A percentile compares a stretch with the other conserved stretches of the same genome.
Conservation (phyloP, 1,140 invertebrate species). For the Melipona quadrifasciata region DNA sequence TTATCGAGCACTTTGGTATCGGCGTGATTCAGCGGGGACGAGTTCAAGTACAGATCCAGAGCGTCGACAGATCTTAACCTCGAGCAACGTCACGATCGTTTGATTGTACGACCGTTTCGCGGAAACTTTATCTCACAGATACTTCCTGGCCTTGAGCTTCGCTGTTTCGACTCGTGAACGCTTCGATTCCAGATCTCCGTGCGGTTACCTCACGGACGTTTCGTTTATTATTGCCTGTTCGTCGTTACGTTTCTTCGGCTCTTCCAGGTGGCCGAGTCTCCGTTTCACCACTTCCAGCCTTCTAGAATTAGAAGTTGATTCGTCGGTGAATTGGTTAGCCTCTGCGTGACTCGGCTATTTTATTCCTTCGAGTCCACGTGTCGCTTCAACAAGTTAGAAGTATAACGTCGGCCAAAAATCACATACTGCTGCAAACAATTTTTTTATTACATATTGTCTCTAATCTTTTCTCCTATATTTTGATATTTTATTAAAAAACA, state of each 20-base stretch:
- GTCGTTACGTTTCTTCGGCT: neutral
- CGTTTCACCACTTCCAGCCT: no score
- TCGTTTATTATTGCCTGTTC: neutral
- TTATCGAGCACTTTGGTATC: slow-evolving; percentile 33
- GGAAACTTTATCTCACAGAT: slow-evolving; percentile 7
- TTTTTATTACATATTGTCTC: no score
- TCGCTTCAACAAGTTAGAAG: no score
- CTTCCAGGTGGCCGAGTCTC: neutral
- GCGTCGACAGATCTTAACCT: slow-evolving; percentile 53
- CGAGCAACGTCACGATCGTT: slow-evolving; percentile 40
- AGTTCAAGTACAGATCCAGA: slow-evolving; percentile 46
- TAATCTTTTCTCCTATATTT: no score
- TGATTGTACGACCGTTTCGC: slow-evolving; percentile 12
- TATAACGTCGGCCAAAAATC: no score
- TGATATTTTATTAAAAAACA: no score
- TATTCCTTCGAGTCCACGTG: no score
- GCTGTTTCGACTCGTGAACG: neutral
- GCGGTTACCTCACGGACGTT: neutral
- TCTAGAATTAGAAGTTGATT: no score
- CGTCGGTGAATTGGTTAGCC: no score
- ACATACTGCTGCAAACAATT: no score
- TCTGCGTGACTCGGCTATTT: no score
- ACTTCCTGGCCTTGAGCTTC: neutral
- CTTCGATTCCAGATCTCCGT: neutral
- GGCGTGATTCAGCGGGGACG: slow-evolving; percentile 42